Conservation (phyloP, 2,888 invertebrate species). For the Dryadula phaetusa region DNA sequence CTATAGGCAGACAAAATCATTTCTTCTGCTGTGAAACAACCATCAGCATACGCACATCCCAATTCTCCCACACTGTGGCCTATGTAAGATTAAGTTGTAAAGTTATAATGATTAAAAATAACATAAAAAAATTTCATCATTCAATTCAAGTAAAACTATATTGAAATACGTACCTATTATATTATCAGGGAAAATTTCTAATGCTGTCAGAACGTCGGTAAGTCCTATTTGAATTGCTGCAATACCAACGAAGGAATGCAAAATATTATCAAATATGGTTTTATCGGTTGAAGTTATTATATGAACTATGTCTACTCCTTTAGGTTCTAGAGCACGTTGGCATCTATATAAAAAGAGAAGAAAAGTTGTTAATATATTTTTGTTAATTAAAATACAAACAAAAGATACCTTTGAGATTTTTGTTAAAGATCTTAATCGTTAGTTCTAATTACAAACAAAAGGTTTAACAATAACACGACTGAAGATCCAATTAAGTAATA, state of each 20-base stretch:
- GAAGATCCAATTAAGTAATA: too few relatives aligned
- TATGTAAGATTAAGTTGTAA: constrained; percentile 43
- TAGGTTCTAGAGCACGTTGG: constrained; percentile 63
- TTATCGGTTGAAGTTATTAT: constrained; percentile 87
- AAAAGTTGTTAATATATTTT: not conserved
- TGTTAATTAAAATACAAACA: not conserved
- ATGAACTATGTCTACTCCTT: constrained; percentile 81
- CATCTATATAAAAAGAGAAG: constrained; percentile 66
- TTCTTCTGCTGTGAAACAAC: constrained; percentile 93
- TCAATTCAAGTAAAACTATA: not conserved
- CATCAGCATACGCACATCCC: constrained; percentile 97
- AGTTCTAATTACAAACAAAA: too few relatives aligned
- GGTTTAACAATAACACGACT: too few relatives aligned
- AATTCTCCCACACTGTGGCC: constrained; percentile 98
- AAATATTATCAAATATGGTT: constrained; percentile 81
- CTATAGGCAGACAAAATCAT: constrained; percentile 92
- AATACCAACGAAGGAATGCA: constrained; percentile 90
- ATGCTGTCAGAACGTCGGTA: constrained; percentile 69
- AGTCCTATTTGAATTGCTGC: constrained; percentile 88
- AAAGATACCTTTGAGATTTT: too few relatives aligned
- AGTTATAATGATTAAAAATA: too few relatives aligned
- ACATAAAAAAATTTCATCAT: not conserved
- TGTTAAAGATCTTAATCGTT: too few relatives aligned
- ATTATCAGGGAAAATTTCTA: constrained; percentile 88
- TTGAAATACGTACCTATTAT: constrained; percentile 85